Evolutionary conservation across 2,113 vertebrate genomes (phyloP).

Genomic region (Psittacus erithacus): DNA sequence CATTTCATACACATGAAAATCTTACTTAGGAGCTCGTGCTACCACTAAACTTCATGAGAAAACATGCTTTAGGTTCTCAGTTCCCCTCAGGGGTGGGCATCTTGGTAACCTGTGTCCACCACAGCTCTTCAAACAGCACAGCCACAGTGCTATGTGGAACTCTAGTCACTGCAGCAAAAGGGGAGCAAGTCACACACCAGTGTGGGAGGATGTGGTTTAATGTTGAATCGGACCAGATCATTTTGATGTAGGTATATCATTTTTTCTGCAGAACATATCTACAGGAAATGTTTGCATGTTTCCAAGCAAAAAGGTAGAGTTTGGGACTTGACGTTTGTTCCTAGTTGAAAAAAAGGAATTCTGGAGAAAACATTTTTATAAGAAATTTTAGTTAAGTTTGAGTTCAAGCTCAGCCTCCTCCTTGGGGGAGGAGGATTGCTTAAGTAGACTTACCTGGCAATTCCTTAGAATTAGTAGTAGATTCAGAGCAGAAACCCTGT

Average conservation of each 20-base stretch:
- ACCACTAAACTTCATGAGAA: neutral
- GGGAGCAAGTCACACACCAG: neutral
- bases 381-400: neutral
- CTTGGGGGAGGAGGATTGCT: neutral
- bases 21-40: neutral
- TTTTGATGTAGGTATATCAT: neutral
- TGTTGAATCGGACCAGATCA: neutral
- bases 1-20: neutral
- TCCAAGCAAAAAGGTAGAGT: neutral
- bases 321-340: neutral
- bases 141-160: neutral
- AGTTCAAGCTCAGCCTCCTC: neutral
- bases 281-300: neutral
- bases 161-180: neutral
- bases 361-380: neutral
- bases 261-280: neutral
- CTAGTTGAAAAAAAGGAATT: neutral
- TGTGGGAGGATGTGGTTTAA: neutral
- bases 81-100: neutral
- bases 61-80: neutral
- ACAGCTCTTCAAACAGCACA: too few species aligned
- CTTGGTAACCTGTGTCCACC: neutral
- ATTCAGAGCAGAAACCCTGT: neutral
- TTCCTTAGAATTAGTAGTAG: neutral
- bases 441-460: neutral